phyloP scores from a whole-genome alignment of 1,140 invertebrate genomes.

The Phocides pigmalion region DNA sequence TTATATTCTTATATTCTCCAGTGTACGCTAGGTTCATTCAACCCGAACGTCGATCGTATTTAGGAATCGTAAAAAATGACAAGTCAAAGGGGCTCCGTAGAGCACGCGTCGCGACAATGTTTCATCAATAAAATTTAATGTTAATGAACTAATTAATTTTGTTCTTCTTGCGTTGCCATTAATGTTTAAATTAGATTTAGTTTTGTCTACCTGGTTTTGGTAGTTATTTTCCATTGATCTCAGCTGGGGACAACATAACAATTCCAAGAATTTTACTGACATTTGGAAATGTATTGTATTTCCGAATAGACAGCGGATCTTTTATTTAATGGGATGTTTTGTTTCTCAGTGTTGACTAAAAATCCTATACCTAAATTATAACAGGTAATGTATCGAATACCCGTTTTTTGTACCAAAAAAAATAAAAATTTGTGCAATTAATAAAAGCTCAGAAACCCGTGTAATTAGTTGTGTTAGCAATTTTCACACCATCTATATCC shows the following conservation, averaged over 20 bases:
- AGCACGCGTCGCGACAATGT: not conserved
- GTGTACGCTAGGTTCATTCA: slow-evolving; percentile 7
- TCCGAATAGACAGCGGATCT: too few relatives aligned
- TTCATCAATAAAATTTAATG: slow-evolving; percentile 8
- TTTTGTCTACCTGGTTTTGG: not conserved
- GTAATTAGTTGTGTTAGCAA: too few relatives aligned
- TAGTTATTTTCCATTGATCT: slow-evolving; percentile 13
- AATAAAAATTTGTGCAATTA: too few relatives aligned
- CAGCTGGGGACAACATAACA: not conserved
- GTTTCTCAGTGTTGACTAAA: too few relatives aligned
- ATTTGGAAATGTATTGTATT: too few relatives aligned
- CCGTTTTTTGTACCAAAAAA: too few relatives aligned
- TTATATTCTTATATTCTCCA: slow-evolving; percentile 3
- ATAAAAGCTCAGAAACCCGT: too few relatives aligned
- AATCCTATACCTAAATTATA: too few relatives aligned
- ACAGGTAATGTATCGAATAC: too few relatives aligned
- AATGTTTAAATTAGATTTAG: slow-evolving; percentile 1
- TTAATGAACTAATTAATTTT: not conserved
- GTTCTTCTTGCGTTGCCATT: slow-evolving; percentile 4
- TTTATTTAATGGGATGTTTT: too few relatives aligned
- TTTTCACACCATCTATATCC: too few relatives aligned
- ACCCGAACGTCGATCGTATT: slow-evolving; percentile 16
- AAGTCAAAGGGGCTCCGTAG: not conserved
- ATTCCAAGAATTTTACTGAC: too few relatives aligned
- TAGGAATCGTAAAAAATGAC: slow-evolving; percentile 11